phyloP scores from a whole-genome alignment of 2,797 vertebrate genomes.

The Babyrousa celebensis region DNA sequence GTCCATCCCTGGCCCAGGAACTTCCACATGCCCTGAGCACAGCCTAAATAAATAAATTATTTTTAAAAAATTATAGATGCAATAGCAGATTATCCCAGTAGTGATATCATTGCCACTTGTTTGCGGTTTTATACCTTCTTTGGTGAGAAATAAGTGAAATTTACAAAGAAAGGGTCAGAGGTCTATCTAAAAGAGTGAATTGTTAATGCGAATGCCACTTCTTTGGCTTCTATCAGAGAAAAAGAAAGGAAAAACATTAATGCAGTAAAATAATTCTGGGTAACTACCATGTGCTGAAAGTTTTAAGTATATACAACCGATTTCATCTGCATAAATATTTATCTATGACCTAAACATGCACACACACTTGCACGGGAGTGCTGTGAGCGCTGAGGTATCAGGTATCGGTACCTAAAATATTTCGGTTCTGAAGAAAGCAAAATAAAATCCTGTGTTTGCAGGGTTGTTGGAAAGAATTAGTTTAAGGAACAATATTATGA shows the following conservation, averaged over 20 bases:
- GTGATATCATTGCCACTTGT: neutral
- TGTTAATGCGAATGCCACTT: neutral
- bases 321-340: neutral
- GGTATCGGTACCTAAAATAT: neutral
- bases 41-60: too few species aligned
- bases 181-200: neutral
- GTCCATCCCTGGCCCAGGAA: too few species aligned
- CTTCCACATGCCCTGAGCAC: too few species aligned
- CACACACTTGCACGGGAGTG: neutral
- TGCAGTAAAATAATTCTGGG: neutral
- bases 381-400: neutral
- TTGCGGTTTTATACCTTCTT: neutral
- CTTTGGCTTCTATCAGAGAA: neutral
- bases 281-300: constrained; percentile 5
- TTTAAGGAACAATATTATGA: constrained; percentile 21
- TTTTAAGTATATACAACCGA: neutral
- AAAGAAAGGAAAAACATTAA: neutral
- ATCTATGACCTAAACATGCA: neutral
- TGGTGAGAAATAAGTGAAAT: constrained; percentile 5
- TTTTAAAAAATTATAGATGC: neutral
- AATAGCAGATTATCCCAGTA: neutral
- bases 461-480: neutral
- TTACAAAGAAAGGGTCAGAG: neutral
- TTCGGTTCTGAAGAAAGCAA: constrained; percentile 14
- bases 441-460: neutral